Evolutionary conservation across 2,888 invertebrate species (phyloP), one percentile per base, ranked within the genome.

Genomic region (Pyrochroa serraticornis): DNA sequence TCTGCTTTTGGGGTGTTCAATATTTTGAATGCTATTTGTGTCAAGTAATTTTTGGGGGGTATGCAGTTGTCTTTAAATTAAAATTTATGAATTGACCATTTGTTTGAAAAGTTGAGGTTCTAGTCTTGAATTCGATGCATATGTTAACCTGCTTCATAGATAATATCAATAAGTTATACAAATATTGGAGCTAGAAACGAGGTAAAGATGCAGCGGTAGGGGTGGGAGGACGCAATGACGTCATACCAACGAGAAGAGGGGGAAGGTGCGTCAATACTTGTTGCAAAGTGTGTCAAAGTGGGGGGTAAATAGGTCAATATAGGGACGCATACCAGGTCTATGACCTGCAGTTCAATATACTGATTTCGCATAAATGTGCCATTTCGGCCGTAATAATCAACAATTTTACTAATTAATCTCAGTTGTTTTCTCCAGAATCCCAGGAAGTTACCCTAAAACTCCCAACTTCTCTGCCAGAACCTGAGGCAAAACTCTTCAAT

Each of bases 251-350:
- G 62, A 62, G 67, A 63, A 64, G 68, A 69, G 67, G 72, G 73
- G 72, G 72, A 70, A 67, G 67, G 71, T 71, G 75, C 77, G 77
- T 79, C 79, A 79, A 79, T 80, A 79, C 80, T 79, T 79, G 79
- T 79, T 79, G 80, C 79, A 77, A 79, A 78, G 75, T 79, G 76
- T 79, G 79, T 76, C 78, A 77, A 75, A 74, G 72, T 71, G 75
- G 76, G 73, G 71, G 72, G 69, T 68, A 79, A 77, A 69, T 77
- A 65, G 79, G 79, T 74, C 77, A 76, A 61, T 52, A 64, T 62
- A 73, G 76, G 75, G 72, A 73, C 62, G 57, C 58, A 62, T 66
- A 67, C 65, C 66, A 68, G 72, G 73, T 73, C 72, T 72, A 71
- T 68, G 75, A 74, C 71, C 72, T 67, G 68, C 66, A 69, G 75